Percentiles rank a stretch among this genome's conserved stretches.
Conservation (phyloP, 1,140 invertebrate genomes). For the Leucophenga varia region DNA sequence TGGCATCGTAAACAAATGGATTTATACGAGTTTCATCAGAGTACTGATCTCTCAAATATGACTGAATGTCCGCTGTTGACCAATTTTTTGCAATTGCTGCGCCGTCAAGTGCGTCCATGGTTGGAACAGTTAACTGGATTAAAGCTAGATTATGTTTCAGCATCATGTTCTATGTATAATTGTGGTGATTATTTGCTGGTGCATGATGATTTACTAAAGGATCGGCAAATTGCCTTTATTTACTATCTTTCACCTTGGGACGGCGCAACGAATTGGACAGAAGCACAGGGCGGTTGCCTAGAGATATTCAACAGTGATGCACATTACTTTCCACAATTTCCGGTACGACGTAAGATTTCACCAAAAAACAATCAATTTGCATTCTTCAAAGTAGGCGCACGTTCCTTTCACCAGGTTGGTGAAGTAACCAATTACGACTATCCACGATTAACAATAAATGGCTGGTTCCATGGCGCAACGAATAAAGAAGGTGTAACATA, state of each 20-base stretch:
- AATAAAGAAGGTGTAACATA: slow-evolving; percentile 43
- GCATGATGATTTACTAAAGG: slow-evolving; percentile 72
- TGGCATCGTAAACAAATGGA: slow-evolving; percentile 69
- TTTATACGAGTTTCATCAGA: slow-evolving; percentile 72
- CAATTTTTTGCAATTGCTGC: slow-evolving; percentile 45
- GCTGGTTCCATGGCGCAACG: slow-evolving; percentile 71
- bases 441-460: slow-evolving; percentile 70
- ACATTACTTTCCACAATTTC: slow-evolving; percentile 59
- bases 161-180: slow-evolving; percentile 70
- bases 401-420: slow-evolving; percentile 61
- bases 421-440: slow-evolving; percentile 66
- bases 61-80: slow-evolving; percentile 50
- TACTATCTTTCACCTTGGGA: slow-evolving; percentile 65
- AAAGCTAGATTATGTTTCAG: slow-evolving; percentile 65
- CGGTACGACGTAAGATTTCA: slow-evolving; percentile 59
- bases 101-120: slow-evolving; percentile 49
- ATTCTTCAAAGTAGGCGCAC: slow-evolving; percentile 67
- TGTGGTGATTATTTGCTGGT: slow-evolving; percentile 72
- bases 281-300: slow-evolving; percentile 66
- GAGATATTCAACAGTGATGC: slow-evolving; percentile 65
- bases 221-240: slow-evolving; percentile 72
- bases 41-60: slow-evolving; percentile 64
- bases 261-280: slow-evolving; percentile 60
- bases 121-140: slow-evolving; percentile 64
- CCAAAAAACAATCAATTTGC: slow-evolving; percentile 72